These are phyloP conservation scores for Harlomillsia oculata DNA, from an alignment of 1,140 invertebrate species.

Conservation along the genomic window DNA sequence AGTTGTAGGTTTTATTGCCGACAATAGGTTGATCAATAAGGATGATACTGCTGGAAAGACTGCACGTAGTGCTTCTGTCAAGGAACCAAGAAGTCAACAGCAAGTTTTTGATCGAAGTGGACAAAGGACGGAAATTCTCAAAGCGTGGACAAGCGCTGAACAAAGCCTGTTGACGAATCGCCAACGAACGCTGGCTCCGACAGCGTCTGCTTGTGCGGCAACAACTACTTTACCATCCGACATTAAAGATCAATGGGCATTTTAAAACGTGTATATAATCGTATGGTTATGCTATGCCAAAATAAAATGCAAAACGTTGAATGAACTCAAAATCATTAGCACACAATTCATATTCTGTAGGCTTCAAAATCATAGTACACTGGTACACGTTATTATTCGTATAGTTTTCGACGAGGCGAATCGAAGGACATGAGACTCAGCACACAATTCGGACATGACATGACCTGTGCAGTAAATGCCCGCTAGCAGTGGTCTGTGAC, in stretches of 20 bases:
- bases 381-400: too few relatives aligned
- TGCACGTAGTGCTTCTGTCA: neutral
- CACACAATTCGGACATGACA: too few relatives aligned
- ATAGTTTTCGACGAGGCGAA: too few relatives aligned
- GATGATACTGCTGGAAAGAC: neutral
- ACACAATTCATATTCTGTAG: too few relatives aligned
- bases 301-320: too few relatives aligned
- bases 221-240: neutral
- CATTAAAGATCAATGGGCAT: slow-evolving; percentile 8
- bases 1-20: slow-evolving; percentile 17
- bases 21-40: slow-evolving; percentile 4
- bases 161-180: neutral
- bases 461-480: too few relatives aligned
- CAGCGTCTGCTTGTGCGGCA: neutral
- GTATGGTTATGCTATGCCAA: neutral
- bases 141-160: slow-evolving; percentile 3
- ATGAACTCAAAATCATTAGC: too few relatives aligned
- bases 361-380: too few relatives aligned
- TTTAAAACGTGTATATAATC: too few relatives aligned
- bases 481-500: too few relatives aligned
- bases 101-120: slow-evolving; percentile 8
- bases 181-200: neutral
- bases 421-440: too few relatives aligned
- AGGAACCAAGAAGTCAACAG: slow-evolving; percentile 4
- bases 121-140: neutral